Percentiles rank a stretch among this genome's conserved stretches.
Conservation (phyloP, 37 sponge, comb jelly and placozoan species). For the Haliclona indistincta region DNA sequence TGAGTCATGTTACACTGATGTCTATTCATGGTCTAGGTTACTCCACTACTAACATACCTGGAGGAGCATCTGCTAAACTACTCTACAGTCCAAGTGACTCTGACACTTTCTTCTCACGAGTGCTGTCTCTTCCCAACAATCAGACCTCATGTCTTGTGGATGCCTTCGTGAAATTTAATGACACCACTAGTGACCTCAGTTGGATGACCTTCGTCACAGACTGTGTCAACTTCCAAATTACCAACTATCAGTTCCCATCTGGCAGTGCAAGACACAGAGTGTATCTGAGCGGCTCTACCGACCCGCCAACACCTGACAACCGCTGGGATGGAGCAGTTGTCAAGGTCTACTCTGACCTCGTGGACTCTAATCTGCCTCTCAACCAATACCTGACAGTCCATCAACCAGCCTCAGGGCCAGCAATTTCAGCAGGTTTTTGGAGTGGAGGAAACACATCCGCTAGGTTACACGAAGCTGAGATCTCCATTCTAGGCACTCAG, state of each 20-base stretch:
- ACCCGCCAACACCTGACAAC: neutral
- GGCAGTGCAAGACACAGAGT: neutral
- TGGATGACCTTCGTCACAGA: neutral
- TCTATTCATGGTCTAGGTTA: no score
- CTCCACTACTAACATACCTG: no score
- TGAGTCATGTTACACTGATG: no score
- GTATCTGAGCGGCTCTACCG: neutral
- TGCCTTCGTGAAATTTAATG: conserved; percentile 17
- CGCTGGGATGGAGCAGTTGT: neutral
- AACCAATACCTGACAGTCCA: neutral
- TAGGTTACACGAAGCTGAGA: neutral
- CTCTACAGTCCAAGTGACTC: neutral
- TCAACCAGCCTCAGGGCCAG: conserved; percentile 3
- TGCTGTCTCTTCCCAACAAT: conserved; percentile 13
- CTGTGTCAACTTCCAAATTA: neutral
- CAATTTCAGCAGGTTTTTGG: conserved; percentile 2
- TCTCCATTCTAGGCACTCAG: conserved; percentile 11
- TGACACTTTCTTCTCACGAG: conserved; percentile 14
- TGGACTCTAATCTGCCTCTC: neutral
- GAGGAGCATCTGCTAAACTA: neutral
- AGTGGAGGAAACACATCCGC: neutral
- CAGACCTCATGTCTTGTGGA: conserved; percentile 13
- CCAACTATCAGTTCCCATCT: neutral
- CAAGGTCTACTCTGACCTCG: neutral
- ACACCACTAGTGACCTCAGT: neutral